Conservation (phyloP, 2,113 vertebrate genomes). For the Oreochromis niloticus region DNA sequence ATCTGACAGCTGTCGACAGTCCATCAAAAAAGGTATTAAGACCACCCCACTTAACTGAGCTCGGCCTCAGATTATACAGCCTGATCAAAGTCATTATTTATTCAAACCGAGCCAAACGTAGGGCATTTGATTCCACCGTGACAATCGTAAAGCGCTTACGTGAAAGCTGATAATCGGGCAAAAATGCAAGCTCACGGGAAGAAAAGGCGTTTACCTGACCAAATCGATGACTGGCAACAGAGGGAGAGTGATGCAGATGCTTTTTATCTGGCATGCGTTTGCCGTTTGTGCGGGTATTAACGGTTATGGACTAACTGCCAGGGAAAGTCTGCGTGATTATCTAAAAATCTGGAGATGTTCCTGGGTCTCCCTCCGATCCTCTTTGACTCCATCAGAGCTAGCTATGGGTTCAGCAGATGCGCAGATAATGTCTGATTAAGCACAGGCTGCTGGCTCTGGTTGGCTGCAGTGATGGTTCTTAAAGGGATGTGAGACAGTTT, state of each 20-base stretch:
- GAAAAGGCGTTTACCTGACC: conserved; percentile 22
- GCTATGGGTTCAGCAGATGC: conserved; percentile 1
- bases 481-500: background rate
- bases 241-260: background rate
- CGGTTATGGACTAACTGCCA: background rate
- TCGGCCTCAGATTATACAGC: conserved; percentile 15
- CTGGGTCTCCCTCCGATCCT: conserved; percentile 32
- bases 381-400: conserved; percentile 13
- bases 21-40: conserved; percentile 11
- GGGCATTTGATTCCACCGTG: background rate
- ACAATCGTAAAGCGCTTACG: conserved; percentile 58
- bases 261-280: background rate
- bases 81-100: conserved; percentile 33
- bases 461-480: background rate
- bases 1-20: background rate
- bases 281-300: background rate
- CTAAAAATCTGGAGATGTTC: conserved; percentile 33
- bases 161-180: conserved; percentile 43
- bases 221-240: conserved; percentile 33
- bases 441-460: background rate
- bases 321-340: conserved; percentile 13
- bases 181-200: conserved; percentile 22
- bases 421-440: conserved; percentile 29
- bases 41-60: conserved; percentile 16
- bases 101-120: background rate